These are phyloP conservation scores for Hipparchia sbordonii DNA, from an alignment of 2,888 invertebrate genomes.

Conservation along the genomic window DNA sequence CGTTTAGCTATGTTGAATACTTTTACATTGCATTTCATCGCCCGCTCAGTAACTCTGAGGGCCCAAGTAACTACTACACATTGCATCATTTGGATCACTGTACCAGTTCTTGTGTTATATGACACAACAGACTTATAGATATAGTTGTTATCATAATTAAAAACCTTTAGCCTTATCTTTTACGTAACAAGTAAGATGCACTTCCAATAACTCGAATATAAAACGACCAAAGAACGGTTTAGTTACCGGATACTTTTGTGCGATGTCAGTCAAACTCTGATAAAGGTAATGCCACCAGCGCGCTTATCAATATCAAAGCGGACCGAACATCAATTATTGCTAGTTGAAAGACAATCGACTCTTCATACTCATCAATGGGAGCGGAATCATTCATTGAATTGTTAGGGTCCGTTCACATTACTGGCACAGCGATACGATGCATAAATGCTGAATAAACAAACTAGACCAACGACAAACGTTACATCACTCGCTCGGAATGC, in stretches of 20 bases:
- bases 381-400: conserved; percentile 60
- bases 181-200: conserved; percentile 1
- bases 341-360: conserved; percentile 66
- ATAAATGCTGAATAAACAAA: not conserved
- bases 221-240: not conserved
- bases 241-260: not conserved
- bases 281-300: conserved; percentile 53
- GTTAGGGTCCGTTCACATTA: conserved; percentile 20
- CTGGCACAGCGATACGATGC: not conserved
- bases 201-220: not conserved
- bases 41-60: no score
- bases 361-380: conserved; percentile 66
- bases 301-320: conserved; percentile 58
- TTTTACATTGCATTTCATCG: no score
- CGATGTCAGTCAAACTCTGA: conserved; percentile 18
- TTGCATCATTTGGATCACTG: no score
- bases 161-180: not conserved
- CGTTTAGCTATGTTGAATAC: no score
- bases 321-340: conserved; percentile 64
- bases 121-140: no score
- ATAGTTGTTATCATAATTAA: not conserved
- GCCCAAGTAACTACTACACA: no score
- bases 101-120: no score
- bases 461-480: no score
- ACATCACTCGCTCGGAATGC: no score